Evolutionary conservation across 2,113 vertebrate species (phyloP), one percentile per base, ranked within the genome.

Genomic region (Nestor notabilis): DNA sequence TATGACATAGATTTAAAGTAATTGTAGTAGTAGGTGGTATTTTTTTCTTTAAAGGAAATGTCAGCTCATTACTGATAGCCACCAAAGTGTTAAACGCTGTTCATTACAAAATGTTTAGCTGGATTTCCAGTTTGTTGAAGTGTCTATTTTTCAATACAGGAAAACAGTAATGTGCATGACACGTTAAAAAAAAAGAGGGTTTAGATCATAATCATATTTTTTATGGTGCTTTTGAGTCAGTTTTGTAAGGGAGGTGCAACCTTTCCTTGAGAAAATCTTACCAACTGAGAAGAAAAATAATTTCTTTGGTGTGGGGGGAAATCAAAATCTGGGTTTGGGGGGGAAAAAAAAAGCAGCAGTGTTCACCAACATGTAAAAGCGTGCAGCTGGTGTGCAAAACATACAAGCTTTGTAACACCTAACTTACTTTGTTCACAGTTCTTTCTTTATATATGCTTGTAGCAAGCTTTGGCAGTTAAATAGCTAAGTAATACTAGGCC

Each of bases 381-480:
- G 55, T 71, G 46, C 46, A 70, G 35, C 24, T 78, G 31, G 14
- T 56, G 52, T 74, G 49, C n/a, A 79, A 83, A 90, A 33, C 20
- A 28, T n/a, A 21, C 19, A 72, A 60, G 23, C 49, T 85, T 76
- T 68, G 15, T 64, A 79, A 72, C 69, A 64, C 4, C 31, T 76
- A 19, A 31, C 21, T 79, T 78, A 13, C 16, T 78, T 72, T 80
- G 17, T 70, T 93, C 18, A 49, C 17, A 24, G 1, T 47, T 86
- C 24, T 68, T 83, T 64, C 35, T 68, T 39, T 31, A 0, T 33
- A 65, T 55, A 79, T 47, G 23, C 10, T 37, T 84, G 60, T 52
- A 85, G 50, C 35, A 88, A 44, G 16, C 44, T 90, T 90, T 88
- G 81, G 21, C 52, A 72, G 20, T 83, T 72, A 65, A 82, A 87